phyloP scores from a whole-genome alignment of 2,888 invertebrate species.

The Euclidia mi region DNA sequence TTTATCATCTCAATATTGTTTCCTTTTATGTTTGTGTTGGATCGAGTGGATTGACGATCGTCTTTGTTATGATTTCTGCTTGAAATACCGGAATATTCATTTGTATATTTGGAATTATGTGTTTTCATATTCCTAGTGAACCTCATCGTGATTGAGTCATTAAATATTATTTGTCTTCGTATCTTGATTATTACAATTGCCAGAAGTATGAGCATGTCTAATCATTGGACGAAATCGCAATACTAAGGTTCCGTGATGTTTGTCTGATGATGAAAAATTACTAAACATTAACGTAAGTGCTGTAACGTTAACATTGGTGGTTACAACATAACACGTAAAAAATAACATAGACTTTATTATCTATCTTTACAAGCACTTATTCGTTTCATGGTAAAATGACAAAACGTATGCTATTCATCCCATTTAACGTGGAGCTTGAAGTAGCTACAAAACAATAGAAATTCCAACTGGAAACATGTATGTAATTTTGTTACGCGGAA shows the following conservation, averaged over 20 bases:
- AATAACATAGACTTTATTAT: too few species aligned
- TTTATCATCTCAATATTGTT: slow-evolving; percentile 48
- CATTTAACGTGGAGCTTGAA: slow-evolving; percentile 54
- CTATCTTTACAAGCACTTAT: slow-evolving; percentile 65
- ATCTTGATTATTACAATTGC: neutral
- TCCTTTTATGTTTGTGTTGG: slow-evolving; percentile 28
- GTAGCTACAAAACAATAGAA: slow-evolving; percentile 17
- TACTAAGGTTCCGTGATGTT: too few species aligned
- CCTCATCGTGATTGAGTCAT: neutral
- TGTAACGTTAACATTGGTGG: too few species aligned
- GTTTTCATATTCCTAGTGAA: neutral
- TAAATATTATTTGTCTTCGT: neutral
- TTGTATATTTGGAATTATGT: neutral
- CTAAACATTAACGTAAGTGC: too few species aligned
- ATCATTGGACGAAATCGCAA: too few species aligned
- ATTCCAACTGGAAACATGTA: neutral
- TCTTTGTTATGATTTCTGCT: too few species aligned
- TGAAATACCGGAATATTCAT: too few species aligned
- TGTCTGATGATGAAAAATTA: too few species aligned
- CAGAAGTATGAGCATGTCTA: neutral
- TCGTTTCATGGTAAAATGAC: slow-evolving; percentile 59
- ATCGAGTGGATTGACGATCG: too few species aligned
- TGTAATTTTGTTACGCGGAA: neutral
- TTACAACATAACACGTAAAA: too few species aligned
- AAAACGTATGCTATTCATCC: slow-evolving; percentile 50